Percentiles rank a stretch among this genome's conserved stretches.
Evolutionary conservation across 2,113 vertebrate species (phyloP).

Genomic region (Dipodomys stephensi): DNA sequence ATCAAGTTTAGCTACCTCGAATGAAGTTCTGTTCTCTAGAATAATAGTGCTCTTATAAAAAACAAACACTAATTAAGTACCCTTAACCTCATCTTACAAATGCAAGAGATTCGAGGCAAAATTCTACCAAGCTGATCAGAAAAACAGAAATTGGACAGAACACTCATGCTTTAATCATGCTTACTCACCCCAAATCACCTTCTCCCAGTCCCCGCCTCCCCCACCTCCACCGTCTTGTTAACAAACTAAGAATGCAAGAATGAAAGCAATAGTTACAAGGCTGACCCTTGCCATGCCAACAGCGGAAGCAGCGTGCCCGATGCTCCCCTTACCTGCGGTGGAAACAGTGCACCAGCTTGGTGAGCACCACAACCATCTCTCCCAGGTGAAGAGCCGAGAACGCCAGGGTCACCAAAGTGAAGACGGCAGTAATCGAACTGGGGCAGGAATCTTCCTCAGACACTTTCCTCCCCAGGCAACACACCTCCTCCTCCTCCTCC

Average conservation of each 20-base stretch:
- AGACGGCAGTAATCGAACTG: background rate
- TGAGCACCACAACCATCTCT: slow-evolving; percentile 84
- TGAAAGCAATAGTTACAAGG: too few species aligned
- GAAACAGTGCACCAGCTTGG: slow-evolving; percentile 85
- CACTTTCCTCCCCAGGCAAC: background rate
- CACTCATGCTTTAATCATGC: background rate
- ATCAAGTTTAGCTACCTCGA: background rate
- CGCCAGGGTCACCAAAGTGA: background rate
- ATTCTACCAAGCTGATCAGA: background rate
- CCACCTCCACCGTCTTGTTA: background rate
- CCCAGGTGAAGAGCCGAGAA: slow-evolving; percentile 8
- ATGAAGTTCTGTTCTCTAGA: background rate
- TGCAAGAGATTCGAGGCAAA: background rate
- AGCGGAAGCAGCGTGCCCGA: background rate
- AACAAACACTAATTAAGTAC: background rate
- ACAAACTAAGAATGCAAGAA: background rate
- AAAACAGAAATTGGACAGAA: background rate
- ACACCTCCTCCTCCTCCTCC: background rate
- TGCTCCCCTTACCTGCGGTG: slow-evolving; percentile 85
- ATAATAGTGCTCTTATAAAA: background rate
- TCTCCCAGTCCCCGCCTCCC: too few species aligned
- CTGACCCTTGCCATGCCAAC: background rate
- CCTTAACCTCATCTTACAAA: slow-evolving; percentile 12
- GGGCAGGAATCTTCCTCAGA: background rate
- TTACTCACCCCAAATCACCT: too few species aligned